Percentiles rank a stretch among this genome's conserved stretches.
These are phyloP conservation scores for Tapirus indicus DNA, from an alignment of 2,797 vertebrate species.

Conservation along the genomic window DNA sequence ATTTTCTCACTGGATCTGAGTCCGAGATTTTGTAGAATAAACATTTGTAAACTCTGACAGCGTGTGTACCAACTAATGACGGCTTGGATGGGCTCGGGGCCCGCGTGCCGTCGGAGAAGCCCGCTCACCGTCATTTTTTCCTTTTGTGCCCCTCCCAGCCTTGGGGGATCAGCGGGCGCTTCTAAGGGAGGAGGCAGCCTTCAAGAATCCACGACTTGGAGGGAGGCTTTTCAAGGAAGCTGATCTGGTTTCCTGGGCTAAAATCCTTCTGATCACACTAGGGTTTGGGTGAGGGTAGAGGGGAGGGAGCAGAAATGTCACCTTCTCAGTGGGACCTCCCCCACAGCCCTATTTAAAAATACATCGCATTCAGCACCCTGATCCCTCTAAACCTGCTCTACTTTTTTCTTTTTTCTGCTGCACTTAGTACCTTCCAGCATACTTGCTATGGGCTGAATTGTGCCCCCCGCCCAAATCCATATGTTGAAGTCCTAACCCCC, in stretches of 20 bases:
- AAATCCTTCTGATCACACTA: not conserved
- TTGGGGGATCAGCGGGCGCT: conserved; percentile 59
- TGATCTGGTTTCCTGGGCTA: too few relatives aligned
- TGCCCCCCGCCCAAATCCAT: accelerated
- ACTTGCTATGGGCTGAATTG: not conserved
- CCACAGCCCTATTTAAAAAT: not conserved
- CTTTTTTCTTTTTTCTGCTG: not conserved
- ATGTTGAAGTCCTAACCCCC: too few relatives aligned
- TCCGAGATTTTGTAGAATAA: conserved; percentile 67
- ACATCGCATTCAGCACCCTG: accelerated
- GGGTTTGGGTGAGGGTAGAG: accelerated
- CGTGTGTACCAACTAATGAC: conserved; percentile 17
- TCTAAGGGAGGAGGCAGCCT: conserved; percentile 76
- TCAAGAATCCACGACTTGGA: conserved; percentile 81
- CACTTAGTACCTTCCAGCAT: accelerated
- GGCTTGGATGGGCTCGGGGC: conserved; percentile 43
- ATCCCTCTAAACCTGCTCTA: not conserved
- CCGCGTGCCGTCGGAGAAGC: conserved; percentile 43
- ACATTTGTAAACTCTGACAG: conserved; percentile 59
- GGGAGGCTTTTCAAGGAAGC: not conserved
- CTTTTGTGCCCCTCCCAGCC: conserved; percentile 64
- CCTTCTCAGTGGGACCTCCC: too few relatives aligned
- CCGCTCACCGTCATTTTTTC: conserved; percentile 14
- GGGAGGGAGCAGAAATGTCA: not conserved
- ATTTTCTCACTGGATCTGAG: conserved; percentile 73